Base-by-base conservation (phyloP, 2,113 vertebrate species). In the Halichoerus grypus region DNA sequence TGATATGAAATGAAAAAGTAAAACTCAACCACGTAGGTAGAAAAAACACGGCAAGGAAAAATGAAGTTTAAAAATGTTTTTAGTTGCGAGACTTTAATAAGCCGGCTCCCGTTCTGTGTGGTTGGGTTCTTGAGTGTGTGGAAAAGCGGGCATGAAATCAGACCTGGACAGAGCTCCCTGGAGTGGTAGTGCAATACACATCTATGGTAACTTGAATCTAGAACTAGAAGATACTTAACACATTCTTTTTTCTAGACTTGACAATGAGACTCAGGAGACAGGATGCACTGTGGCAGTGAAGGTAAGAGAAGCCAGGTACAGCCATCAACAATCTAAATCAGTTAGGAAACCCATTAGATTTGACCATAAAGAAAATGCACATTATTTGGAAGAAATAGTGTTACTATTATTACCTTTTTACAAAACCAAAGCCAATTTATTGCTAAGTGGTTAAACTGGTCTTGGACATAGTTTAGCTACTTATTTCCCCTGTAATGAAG, bases 51-150 rank as follows among this genome's bases (percentile, higher is more conserved):
- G 4, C 2, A 31, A 59, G 36, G 4, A 77, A 22, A 93, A 89
- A 77, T 59, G 53, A 39, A 69, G 3, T 63, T 33, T 76, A 26
- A 57, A 67, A 86, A 31, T 9, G 11, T 7, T 76, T 12, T 59
- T 83, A 57, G 8, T 24, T 65, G 12, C 3, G 39, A 33, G 26
- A 42, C 8, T n/a, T 74, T 10, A 61, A 39, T 57, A 49, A 85
- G 28, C 1, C 26, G 13, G 7, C 31, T 31, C 28, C 4, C 0
- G 2, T 69, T 86, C 10, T 82, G 26, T 82, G 57, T 31, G 1
- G 0, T 39, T 53, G 13, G 8, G 3, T 6, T 53, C 7, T 24
- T 55, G 39, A 16, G 4, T 0, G 9, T 83, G 4, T 39, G 3
- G 22, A 24, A 15, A 46, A 31, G 0, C 22, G 4, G 7, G 7